These are phyloP conservation scores for Conger conger DNA, from an alignment of 2,113 vertebrate genomes.

Conservation along the genomic window DNA sequence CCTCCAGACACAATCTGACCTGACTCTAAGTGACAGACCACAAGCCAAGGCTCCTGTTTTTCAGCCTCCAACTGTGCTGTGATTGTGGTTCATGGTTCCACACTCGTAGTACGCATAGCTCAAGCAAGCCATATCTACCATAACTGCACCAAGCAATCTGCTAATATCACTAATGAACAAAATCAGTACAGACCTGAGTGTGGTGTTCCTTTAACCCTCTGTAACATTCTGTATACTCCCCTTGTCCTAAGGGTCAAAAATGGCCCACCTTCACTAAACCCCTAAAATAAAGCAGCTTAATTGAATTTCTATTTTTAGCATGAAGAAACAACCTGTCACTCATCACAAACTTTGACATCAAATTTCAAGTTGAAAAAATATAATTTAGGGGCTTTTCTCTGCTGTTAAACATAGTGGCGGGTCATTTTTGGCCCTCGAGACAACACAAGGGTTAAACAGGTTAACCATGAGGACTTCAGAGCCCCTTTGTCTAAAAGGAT, in stretches of 20 bases:
- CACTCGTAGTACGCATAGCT: not conserved
- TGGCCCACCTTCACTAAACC: too few relatives aligned
- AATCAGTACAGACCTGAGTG: not conserved
- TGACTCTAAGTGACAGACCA: not conserved
- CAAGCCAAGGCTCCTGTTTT: not conserved
- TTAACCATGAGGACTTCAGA: not conserved
- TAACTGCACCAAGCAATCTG: not conserved
- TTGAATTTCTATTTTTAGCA: too few relatives aligned
- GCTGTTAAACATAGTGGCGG: too few relatives aligned
- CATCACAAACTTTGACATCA: too few relatives aligned
- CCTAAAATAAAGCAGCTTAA: too few relatives aligned
- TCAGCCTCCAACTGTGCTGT: not conserved
- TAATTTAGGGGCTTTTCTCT: too few relatives aligned
- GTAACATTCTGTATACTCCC: too few relatives aligned
- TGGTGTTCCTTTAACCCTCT: not conserved
- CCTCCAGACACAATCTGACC: conserved; percentile 21
- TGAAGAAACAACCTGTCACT: too few relatives aligned
- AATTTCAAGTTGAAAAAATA: too few relatives aligned
- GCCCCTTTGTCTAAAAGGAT: not conserved
- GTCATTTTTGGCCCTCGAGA: too few relatives aligned
- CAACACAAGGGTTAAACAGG: too few relatives aligned
- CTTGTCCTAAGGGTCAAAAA: too few relatives aligned
- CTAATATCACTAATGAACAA: not conserved
- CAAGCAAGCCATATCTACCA: not conserved
- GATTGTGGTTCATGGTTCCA: not conserved